Conservation (phyloP, 2,888 invertebrate species). For the Tenodera sinensis region DNA sequence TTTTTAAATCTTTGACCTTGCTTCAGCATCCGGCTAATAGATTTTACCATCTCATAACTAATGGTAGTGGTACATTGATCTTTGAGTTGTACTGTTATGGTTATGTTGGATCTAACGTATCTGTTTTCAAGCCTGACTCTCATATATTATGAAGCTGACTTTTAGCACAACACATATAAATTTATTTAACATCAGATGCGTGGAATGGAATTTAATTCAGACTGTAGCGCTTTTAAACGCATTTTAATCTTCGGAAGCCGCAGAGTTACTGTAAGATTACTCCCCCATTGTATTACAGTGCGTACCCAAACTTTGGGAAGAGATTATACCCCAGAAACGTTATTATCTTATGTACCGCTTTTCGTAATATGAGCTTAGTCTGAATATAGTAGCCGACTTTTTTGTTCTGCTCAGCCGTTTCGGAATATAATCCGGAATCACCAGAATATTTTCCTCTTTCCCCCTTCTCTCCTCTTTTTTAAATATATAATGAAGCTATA, state of each 20-base stretch:
- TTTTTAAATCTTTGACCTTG: too few relatives aligned
- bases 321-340: background rate
- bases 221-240: background rate
- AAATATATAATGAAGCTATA: background rate
- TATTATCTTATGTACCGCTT: background rate
- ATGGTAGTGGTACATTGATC: too few relatives aligned
- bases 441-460: background rate
- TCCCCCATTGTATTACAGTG: background rate
- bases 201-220: too few relatives aligned
- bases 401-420: background rate
- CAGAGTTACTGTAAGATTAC: too few relatives aligned
- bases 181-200: too few relatives aligned
- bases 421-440: background rate
- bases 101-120: too few relatives aligned
- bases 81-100: too few relatives aligned
- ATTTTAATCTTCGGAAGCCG: background rate
- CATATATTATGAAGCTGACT: too few relatives aligned
- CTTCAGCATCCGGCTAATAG: too few relatives aligned
- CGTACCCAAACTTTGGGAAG: background rate
- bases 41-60: too few relatives aligned
- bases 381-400: background rate
- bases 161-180: too few relatives aligned
- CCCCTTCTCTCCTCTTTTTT: background rate
- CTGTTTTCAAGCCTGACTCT: too few relatives aligned
- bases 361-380: background rate